phyloP scores from a whole-genome alignment of 2,888 invertebrate genomes.

The Tiliacea citrago region DNA sequence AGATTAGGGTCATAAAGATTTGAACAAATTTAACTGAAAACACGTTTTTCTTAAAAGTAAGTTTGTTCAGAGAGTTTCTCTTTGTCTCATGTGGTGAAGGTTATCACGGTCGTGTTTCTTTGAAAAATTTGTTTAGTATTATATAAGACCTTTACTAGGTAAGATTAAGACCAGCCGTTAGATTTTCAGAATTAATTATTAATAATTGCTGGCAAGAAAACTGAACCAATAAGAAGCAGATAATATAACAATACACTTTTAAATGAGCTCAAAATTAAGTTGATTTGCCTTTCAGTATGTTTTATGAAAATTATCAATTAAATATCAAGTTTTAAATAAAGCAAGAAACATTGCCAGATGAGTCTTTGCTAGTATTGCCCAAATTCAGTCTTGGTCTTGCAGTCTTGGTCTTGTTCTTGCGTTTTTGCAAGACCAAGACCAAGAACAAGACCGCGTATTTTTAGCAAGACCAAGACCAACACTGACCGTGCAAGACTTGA shows the following conservation, averaged over 20 bases:
- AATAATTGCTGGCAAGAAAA: background rate
- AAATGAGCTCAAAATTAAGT: background rate
- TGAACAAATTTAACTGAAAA: constrained; percentile 9
- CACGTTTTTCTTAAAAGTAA: constrained; percentile 15
- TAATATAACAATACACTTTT: no score
- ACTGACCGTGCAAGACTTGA: no score
- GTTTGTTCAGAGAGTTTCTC: background rate
- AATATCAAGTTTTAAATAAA: constrained; percentile 2
- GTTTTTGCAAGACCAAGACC: no score
- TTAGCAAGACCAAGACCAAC: no score
- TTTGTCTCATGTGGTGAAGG: constrained; percentile 1
- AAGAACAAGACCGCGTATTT: no score
- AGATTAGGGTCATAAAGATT: constrained; percentile 20
- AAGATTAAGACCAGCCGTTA: background rate
- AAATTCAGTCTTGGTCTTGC: no score
- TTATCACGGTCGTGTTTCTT: constrained; percentile 8
- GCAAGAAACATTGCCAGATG: constrained; percentile 4
- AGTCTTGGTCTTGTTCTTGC: no score
- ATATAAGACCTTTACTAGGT: background rate
- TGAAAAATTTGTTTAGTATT: constrained; percentile 2
- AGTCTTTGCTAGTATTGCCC: no score
- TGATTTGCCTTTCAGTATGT: background rate
- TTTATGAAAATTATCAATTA: background rate
- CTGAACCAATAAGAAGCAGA: background rate
- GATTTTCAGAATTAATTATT: background rate